Percentiles rank a stretch among this genome's conserved stretches.
phyloP scores from a whole-genome alignment of 2,888 invertebrate species.

The Tyria jacobaeae region DNA sequence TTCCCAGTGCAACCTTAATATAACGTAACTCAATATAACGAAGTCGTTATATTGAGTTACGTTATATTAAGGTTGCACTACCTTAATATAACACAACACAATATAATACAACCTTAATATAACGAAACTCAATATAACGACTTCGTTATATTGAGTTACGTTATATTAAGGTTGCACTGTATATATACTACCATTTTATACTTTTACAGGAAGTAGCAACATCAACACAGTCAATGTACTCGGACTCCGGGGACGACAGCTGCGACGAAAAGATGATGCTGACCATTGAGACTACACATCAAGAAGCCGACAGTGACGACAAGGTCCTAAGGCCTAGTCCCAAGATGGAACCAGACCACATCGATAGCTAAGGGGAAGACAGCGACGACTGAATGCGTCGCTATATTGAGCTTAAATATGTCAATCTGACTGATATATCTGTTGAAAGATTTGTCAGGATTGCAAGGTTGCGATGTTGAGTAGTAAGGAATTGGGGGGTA shows the following conservation, averaged over 20 bases:
- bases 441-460: not conserved
- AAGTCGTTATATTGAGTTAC: too few species aligned
- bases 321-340: conserved; percentile 72
- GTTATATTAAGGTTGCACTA: too few species aligned
- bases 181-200: not conserved
- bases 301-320: conserved; percentile 86
- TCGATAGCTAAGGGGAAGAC: conserved; percentile 71
- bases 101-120: too few species aligned
- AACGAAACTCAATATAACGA: too few species aligned
- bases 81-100: too few species aligned
- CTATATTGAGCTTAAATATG: conserved; percentile 22
- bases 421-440: not conserved
- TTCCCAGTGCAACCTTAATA: too few species aligned
- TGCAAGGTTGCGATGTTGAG: not conserved
- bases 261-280: conserved; percentile 93
- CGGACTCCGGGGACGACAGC: conserved; percentile 90
- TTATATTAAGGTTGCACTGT: too few species aligned
- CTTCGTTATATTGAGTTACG: too few species aligned
- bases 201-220: conserved; percentile 80
- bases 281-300: conserved; percentile 88
- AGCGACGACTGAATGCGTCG: conserved; percentile 53
- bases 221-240: conserved; percentile 90
- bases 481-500: too few species aligned
- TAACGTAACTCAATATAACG: too few species aligned
- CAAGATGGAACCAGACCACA: conserved; percentile 71